phyloP scores from a whole-genome alignment of 2,797 vertebrate species.

The Anguilla obscura region DNA sequence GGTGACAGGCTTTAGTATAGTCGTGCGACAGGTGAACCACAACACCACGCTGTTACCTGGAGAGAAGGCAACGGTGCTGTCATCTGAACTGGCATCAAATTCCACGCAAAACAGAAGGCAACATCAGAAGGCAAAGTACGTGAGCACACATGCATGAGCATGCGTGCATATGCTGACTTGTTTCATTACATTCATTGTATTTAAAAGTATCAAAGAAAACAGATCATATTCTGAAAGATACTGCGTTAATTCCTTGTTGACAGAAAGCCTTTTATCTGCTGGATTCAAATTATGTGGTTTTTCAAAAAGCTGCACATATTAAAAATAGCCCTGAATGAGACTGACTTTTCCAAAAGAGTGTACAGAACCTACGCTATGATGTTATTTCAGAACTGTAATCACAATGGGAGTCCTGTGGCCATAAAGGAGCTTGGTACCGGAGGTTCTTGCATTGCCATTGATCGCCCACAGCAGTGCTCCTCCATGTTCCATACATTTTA shows the following conservation, averaged over 20 bases:
- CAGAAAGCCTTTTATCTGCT: neutral
- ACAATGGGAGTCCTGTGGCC: neutral
- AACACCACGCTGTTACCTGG: conserved; percentile 89
- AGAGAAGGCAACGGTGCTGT: neutral
- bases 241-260: neutral
- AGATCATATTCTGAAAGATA: neutral
- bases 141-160: neutral
- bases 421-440: neutral
- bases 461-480: neutral
- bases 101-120: neutral
- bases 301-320: neutral
- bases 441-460: neutral
- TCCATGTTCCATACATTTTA: neutral
- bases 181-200: neutral
- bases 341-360: neutral
- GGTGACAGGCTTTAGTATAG: conserved; percentile 91
- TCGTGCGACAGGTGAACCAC: conserved; percentile 94
- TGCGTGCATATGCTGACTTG: neutral
- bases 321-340: neutral
- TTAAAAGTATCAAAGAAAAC: neutral
- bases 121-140: neutral
- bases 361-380: neutral
- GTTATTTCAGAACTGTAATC: neutral
- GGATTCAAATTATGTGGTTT: neutral
- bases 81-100: neutral